Percentiles rank a stretch among this genome's conserved stretches.
Evolutionary conservation across 2,797 vertebrate genomes (phyloP).

Genomic region (Steatocranus sp.): DNA sequence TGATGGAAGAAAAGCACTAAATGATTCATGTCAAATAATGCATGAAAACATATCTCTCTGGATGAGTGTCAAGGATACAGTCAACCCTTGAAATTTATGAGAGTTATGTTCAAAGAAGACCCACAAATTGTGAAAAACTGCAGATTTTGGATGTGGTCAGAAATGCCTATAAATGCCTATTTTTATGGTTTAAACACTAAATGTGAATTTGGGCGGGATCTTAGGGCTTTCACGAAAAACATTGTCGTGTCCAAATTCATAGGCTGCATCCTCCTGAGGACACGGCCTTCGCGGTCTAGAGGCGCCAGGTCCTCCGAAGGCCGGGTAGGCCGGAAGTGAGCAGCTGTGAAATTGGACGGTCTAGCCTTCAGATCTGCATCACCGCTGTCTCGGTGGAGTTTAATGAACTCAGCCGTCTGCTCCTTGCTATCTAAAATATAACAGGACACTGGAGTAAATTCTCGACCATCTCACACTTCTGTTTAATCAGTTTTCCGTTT

Average conservation of each 20-base stretch:
- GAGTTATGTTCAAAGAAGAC: neutral
- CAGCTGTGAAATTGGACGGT: neutral
- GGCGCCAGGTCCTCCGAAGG: fast-evolving
- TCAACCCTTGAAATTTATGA: neutral
- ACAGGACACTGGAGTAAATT: fast-evolving
- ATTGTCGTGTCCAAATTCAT: neutral
- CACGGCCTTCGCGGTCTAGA: neutral
- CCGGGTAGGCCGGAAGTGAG: neutral
- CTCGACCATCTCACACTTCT: neutral
- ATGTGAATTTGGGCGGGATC: neutral
- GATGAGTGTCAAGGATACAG: neutral
- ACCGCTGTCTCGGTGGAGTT: fast-evolving
- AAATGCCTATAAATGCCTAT: neutral
- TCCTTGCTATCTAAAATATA: neutral
- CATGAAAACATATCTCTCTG: neutral
- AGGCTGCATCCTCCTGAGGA: neutral
- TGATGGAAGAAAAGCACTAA: fast-evolving
- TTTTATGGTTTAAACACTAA: neutral
- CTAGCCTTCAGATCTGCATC: neutral
- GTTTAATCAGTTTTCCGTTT: fast-evolving
- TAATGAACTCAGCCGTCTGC: fast-evolving
- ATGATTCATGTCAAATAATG: neutral
- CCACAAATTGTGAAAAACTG: neutral
- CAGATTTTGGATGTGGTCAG: neutral
- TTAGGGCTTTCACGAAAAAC: neutral